Evolutionary conservation across 2,888 invertebrate genomes (phyloP), one percentile per base, ranked within the genome.

Genomic region (Xestia ashworthii): DNA sequence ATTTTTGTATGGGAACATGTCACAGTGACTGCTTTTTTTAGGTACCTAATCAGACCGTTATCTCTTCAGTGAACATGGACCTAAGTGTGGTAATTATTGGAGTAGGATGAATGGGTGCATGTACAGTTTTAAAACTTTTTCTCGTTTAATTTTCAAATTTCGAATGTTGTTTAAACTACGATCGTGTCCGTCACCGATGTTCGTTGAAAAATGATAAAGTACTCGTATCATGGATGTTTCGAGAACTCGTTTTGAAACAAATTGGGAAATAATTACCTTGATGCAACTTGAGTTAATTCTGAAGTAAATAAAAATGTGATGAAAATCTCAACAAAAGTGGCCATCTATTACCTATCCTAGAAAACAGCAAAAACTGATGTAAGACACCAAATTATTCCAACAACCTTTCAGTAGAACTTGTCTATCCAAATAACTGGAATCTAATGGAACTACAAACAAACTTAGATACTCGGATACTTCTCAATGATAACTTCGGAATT

Each of bases 401-500:
- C 41, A 53, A 60, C 68, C 70, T 80, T 80, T 78, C 80, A 58
- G 46, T 80, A 62, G 65, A 65, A 84, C 46, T 79, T 72, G 14
- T 48, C 65, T 19, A 80, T 84, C 70, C 65, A 81, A 80, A 72
- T 72, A 73, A 62, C 48, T 38, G 55, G 83, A 83, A 81, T 83
- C 48, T 25, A 77, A 83, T 81, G 48, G 6, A 81, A 79, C 78
- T 62, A 82, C 58, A 82, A 78, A 81, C 55, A 64, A 71, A 84
- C 60, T 81, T 69, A 73, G 71, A 55, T 55, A 41, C 76, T 80
- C 41, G 46, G 50, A 77, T 75, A 87, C 74, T 75, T 41, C n/a
- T 69, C 65, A 64, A 67, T 55, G 60, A 64, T 68, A 69, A 80
- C 84, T 88, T 84, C 25, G 48, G 6, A 73, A 85, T 64, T 44